Conservation (phyloP, 2,113 vertebrate genomes). For the Fulica atra region DNA sequence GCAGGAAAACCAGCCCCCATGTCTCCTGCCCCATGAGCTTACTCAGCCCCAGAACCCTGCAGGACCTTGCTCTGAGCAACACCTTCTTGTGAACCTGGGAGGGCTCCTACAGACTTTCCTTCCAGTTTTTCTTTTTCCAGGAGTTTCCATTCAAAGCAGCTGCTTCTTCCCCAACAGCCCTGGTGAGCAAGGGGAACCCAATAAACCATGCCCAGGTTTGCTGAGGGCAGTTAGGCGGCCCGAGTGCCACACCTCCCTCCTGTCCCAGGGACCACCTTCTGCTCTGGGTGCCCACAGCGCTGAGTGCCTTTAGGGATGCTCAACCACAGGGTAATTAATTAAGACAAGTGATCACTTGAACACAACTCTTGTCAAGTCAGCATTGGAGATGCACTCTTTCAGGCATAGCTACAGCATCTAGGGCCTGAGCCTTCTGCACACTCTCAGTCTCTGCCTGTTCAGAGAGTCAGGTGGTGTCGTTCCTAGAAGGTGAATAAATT, state of each 20-base stretch:
- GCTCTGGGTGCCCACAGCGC: background rate
- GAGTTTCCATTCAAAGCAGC: background rate
- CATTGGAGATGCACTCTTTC: background rate
- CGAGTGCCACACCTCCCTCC: background rate
- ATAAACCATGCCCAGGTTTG: background rate
- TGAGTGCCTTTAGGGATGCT: background rate
- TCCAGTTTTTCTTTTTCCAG: background rate
- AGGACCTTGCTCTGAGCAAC: background rate
- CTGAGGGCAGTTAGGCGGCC: background rate
- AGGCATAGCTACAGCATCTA: background rate
- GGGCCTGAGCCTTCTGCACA: background rate
- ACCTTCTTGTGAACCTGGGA: background rate
- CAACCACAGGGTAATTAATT: background rate
- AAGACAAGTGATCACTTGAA: background rate
- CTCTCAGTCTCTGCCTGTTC: background rate
- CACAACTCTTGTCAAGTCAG: background rate
- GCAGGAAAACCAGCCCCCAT: background rate
- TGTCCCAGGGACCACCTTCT: background rate
- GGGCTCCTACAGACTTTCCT: background rate
- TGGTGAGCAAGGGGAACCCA: background rate
- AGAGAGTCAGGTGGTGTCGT: background rate
- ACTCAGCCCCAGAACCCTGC: background rate
- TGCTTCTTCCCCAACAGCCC: background rate
- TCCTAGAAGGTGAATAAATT: conserved; percentile 59
- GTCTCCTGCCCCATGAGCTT: background rate